phyloP scores from a whole-genome alignment of 2,113 vertebrate species.

The Sardina pilchardus region DNA sequence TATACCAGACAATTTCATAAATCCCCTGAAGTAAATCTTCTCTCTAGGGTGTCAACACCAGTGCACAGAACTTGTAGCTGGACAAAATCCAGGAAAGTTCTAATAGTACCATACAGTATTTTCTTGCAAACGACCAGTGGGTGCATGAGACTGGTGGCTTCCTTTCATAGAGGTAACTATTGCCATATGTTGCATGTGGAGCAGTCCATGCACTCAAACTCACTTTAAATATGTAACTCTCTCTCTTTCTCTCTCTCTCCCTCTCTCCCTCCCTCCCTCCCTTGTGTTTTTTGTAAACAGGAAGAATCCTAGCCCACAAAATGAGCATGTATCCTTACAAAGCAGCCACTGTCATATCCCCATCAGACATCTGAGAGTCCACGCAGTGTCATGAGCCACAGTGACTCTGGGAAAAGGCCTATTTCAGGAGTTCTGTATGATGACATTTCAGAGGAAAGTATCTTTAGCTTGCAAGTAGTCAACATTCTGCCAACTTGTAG shows the following conservation, averaged over 20 bases:
- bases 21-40: no score
- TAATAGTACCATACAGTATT: slow-evolving; percentile 2
- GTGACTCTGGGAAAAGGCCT: not conserved
- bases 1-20: no score
- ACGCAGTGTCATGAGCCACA: slow-evolving; percentile 11
- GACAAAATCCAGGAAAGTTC: not conserved
- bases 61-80: not conserved
- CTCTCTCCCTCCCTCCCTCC: not conserved
- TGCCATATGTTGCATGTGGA: not conserved
- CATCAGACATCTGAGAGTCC: not conserved
- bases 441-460: not conserved
- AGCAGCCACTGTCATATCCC: slow-evolving; percentile 17
- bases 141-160: not conserved
- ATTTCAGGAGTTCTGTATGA: not conserved
- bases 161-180: not conserved
- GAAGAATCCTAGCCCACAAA: slow-evolving; percentile 28
- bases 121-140: not conserved
- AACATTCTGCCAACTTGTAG: not conserved
- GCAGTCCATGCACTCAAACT: not conserved
- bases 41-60: not conserved
- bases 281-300: slow-evolving; percentile 35
- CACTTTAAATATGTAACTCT: not conserved
- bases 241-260: slow-evolving; percentile 7
- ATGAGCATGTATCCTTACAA: slow-evolving; percentile 24
- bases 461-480: not conserved